A percentile compares a stretch with the other conserved stretches of the same genome.
Evolutionary conservation across 2,113 vertebrate genomes (phyloP).

Genomic region (Sorex araneus): DNA sequence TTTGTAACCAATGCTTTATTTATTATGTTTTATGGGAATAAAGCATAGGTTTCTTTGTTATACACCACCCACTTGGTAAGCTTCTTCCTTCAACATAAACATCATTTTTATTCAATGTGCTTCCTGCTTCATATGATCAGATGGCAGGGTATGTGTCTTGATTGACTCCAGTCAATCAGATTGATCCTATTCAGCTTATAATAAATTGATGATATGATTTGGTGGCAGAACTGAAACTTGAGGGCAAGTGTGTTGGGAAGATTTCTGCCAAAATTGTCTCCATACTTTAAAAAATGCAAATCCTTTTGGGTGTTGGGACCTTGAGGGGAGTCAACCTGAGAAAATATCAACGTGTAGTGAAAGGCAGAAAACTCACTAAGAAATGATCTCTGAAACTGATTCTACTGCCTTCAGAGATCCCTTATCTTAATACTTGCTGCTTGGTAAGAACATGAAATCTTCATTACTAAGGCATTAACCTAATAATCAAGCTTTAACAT

Average conservation of each 20-base stretch:
- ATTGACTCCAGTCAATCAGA: not conserved
- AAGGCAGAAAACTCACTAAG: not conserved
- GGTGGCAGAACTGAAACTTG: not conserved
- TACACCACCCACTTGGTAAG: not conserved
- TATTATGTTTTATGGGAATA: too few species aligned
- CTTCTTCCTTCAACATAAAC: not conserved
- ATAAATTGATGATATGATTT: not conserved
- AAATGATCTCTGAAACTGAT: not conserved
- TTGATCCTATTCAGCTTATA: not conserved
- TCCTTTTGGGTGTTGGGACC: not conserved
- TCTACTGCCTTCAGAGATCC: not conserved
- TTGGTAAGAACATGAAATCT: not conserved
- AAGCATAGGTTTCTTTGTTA: too few species aligned
- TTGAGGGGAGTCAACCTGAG: not conserved
- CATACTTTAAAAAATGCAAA: not conserved
- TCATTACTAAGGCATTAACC: not conserved
- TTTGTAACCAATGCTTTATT: not conserved
- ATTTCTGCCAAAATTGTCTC: not conserved
- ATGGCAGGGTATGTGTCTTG: not conserved
- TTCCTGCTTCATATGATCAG: not conserved
- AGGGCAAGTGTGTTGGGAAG: not conserved
- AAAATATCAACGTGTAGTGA: not conserved
- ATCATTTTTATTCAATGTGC: not conserved
- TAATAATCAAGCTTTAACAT: not conserved
- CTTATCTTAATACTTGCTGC: not conserved